Base-by-base conservation (phyloP, 2,888 invertebrate species). In the Trichogramma dendrolimi region DNA sequence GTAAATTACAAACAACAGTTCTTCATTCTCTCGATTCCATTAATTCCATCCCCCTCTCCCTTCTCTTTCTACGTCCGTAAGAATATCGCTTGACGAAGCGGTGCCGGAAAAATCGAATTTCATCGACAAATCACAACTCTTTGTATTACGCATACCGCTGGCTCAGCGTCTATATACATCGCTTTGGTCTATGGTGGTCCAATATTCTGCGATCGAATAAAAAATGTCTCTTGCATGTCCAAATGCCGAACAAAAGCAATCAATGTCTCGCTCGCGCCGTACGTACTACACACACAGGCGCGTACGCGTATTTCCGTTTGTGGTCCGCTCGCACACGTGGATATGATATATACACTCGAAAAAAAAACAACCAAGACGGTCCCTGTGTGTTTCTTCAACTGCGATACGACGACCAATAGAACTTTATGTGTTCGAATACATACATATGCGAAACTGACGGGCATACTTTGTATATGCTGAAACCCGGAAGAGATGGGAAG, bases 61-160 rank as follows among this genome's bases (percentile, higher is more conserved):
- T 27, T 27, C 27, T 27, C 27, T 27, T 27, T 27, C 27, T 27
- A 27, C 41, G 48, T 10, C 27, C 58, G 58, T 56, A 60, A 47
- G 61, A 62, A 59, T 27, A 27, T 27, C 27, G 27, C 27, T 27
- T 27, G 27, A 27, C 54, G 51, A 54, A 56, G 54, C 61, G 56
- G 27, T 60, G 61, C 11, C 59, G 60, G 64, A 60, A 64, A 64
- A 64, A 64, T 64, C 59, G 60, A 64, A 61, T 64, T 62, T 60
- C 61, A 58, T 60, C 57, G 61, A 60, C 57, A 62, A 62, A 62
- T 64, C 60, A 64, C 61, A 57, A 60, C 46, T 59, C 60, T 64
- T 64, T 62, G 59, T 64, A 57, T 46, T 52, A 7, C 48, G 42
- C 44, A 61, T 61, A 61, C 61, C 14, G 40, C 48, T 8, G n/a